Evolutionary conservation across 2,113 vertebrate genomes (phyloP).

Genomic region (Rostratula benghalensis): DNA sequence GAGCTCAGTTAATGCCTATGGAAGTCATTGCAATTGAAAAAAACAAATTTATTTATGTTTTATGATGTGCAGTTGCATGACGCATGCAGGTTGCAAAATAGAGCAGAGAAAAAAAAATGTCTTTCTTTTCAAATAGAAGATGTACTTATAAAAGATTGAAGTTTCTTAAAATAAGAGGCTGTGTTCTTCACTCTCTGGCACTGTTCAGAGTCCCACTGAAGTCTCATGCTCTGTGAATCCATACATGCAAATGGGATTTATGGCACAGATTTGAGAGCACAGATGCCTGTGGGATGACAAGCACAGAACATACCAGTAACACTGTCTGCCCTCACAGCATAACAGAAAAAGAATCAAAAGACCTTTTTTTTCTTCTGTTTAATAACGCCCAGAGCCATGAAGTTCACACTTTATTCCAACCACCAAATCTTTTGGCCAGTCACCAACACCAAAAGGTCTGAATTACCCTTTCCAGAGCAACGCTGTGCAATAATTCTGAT

Average conservation of each 20-base stretch:
- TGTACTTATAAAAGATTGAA: neutral
- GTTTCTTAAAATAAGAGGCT: neutral
- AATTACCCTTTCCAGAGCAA: neutral
- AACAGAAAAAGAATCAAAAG: neutral
- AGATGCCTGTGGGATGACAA: neutral
- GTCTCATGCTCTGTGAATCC: neutral
- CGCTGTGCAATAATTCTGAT: neutral
- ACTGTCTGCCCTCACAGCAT: neutral
- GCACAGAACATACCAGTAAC: neutral
- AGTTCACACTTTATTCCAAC: neutral
- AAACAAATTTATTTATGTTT: neutral
- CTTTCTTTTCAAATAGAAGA: neutral
- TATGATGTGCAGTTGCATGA: neutral
- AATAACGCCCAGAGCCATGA: neutral
- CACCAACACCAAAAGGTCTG: neutral
- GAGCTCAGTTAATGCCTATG: neutral
- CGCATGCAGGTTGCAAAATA: neutral
- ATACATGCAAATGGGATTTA: neutral
- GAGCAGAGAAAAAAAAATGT: neutral
- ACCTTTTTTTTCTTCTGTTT: neutral
- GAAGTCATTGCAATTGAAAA: neutral
- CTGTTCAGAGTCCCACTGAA: neutral
- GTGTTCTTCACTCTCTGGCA: neutral
- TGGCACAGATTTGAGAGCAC: neutral
- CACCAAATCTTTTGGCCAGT: neutral